phyloP scores from a whole-genome alignment of 2,797 vertebrate species.

The Sebastes umbrosus region DNA sequence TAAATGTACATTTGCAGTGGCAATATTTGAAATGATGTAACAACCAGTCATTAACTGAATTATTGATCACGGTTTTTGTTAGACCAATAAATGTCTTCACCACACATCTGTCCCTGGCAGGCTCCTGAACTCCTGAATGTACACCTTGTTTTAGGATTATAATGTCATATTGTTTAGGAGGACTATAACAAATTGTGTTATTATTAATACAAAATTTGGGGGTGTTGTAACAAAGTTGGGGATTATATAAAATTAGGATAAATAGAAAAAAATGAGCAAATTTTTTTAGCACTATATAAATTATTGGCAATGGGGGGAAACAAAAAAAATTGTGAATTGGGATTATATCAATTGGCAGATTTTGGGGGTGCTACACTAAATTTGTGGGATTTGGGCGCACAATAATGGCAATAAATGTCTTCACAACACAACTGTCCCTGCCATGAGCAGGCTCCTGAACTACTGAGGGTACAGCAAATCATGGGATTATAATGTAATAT shows the following conservation, averaged over 20 bases:
- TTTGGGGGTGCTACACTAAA: not conserved
- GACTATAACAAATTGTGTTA: not conserved
- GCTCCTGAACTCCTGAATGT: not conserved
- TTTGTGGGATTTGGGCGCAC: not conserved
- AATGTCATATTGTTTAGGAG: not conserved
- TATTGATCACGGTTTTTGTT: conserved; percentile 61
- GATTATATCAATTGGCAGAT: not conserved
- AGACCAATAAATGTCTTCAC: conserved; percentile 69
- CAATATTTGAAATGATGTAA: conserved; percentile 59
- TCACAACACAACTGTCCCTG: not conserved
- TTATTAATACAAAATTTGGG: not conserved
- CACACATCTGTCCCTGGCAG: conserved; percentile 28
- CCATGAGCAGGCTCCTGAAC: not conserved
- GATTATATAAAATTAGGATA: not conserved
- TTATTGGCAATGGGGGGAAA: not conserved
- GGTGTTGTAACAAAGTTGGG: not conserved
- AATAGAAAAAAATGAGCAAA: not conserved
- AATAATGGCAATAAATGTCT: not conserved
- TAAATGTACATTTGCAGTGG: conserved; percentile 26
- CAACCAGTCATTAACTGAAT: conserved; percentile 53
- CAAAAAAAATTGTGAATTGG: not conserved
- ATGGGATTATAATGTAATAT: too few species aligned
- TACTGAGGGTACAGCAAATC: not conserved
- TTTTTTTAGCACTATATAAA: not conserved
- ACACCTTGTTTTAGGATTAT: not conserved